Conservation (phyloP, 1,140 invertebrate genomes). For the Cryptotermes secundus region DNA sequence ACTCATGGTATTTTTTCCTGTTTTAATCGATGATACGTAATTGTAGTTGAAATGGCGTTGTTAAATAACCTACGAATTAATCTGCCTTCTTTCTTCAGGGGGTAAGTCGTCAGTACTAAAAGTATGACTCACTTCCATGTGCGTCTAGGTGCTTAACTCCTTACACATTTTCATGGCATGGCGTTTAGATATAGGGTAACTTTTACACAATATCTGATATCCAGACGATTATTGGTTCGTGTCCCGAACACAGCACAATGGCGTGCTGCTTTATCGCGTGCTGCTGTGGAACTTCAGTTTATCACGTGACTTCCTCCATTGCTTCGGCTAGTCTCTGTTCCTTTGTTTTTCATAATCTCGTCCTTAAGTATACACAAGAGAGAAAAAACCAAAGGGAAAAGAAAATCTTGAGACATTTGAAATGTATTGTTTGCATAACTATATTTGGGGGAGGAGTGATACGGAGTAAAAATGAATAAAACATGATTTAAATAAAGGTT, state of each 20-base stretch:
- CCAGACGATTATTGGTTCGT: not conserved
- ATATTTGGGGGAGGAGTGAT: constrained; percentile 4
- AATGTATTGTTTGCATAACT: constrained; percentile 16
- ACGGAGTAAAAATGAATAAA: constrained; percentile 14
- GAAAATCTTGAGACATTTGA: constrained; percentile 9
- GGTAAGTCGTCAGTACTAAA: no score
- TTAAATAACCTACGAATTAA: no score
- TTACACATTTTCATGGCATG: no score
- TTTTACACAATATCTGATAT: not conserved
- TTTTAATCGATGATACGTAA: no score
- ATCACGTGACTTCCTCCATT: constrained; percentile 10
- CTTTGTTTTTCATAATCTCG: not conserved
- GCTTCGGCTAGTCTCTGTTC: not conserved
- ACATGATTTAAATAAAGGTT: constrained; percentile 10
- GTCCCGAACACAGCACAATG: not conserved
- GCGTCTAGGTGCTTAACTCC: no score
- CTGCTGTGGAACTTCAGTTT: not conserved
- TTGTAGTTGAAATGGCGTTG: no score
- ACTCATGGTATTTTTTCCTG: no score
- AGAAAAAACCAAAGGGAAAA: not conserved
- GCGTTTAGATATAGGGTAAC: no score
- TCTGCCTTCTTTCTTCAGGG: no score
- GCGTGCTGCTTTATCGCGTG: not conserved
- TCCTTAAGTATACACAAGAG: not conserved
- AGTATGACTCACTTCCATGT: no score